These are phyloP conservation scores for Ceriagrion tenellum DNA, from an alignment of 2,888 invertebrate genomes.

Conservation along the genomic window DNA sequence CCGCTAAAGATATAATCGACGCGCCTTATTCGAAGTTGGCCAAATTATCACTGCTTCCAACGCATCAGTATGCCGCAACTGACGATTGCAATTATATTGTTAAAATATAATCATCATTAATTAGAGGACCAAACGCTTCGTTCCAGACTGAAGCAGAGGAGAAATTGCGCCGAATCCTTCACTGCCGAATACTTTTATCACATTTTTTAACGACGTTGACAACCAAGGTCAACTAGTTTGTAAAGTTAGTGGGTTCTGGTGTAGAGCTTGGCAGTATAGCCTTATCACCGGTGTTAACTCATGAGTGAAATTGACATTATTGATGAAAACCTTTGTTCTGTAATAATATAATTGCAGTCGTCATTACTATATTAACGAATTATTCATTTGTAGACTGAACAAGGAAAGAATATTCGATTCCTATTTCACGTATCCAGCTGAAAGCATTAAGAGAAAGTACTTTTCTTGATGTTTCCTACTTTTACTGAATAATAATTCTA, in stretches of 20 bases:
- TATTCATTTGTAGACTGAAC: too few relatives aligned
- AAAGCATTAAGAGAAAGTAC: too few relatives aligned
- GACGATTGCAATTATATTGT: not conserved
- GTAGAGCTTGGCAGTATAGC: too few relatives aligned
- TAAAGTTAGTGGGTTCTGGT: not conserved
- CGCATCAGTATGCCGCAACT: not conserved
- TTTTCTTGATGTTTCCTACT: too few relatives aligned
- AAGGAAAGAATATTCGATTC: too few relatives aligned
- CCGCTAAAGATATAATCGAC: not conserved
- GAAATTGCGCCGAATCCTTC: not conserved
- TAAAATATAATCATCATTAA: constrained; percentile 13
- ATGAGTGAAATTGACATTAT: too few relatives aligned
- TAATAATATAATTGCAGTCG: too few relatives aligned
- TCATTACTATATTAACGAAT: too few relatives aligned
- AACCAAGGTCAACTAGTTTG: not conserved
- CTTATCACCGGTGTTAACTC: too few relatives aligned
- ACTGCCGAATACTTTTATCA: not conserved
- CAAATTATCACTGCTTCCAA: not conserved
- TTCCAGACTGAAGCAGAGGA: not conserved
- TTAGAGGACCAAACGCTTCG: not conserved
- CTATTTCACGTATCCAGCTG: too few relatives aligned
- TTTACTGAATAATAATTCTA: too few relatives aligned
- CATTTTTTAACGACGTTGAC: not conserved
- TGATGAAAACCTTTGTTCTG: too few relatives aligned
- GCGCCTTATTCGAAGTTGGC: not conserved